Evolutionary conservation across 2,888 invertebrate species (phyloP).

Genomic region (Aspidapion aeneum): DNA sequence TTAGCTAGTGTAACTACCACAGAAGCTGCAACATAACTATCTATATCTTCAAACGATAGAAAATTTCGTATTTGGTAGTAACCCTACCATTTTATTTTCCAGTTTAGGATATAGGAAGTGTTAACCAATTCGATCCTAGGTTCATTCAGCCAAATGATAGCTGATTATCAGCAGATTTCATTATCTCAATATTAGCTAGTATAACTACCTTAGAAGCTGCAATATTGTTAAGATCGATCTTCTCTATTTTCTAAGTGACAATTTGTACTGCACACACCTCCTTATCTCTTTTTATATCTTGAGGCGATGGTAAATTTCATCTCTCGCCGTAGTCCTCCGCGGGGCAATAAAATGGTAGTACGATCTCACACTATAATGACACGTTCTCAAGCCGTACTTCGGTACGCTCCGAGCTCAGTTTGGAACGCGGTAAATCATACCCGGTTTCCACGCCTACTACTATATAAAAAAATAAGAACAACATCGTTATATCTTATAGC

Average conservation of each 20-base stretch:
- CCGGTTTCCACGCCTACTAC: conserved; percentile 45
- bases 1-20: too few relatives aligned
- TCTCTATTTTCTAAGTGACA: neutral
- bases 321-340: too few relatives aligned
- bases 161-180: too few relatives aligned
- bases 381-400: conserved; percentile 41
- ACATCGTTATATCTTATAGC: conserved; percentile 40
- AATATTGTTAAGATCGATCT: neutral
- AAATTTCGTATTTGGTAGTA: too few relatives aligned
- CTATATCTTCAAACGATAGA: too few relatives aligned
- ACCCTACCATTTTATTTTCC: too few relatives aligned
- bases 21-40: too few relatives aligned
- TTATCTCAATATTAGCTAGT: too few relatives aligned
- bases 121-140: too few relatives aligned
- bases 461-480: conserved; percentile 35
- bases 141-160: too few relatives aligned
- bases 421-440: conserved; percentile 44
- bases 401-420: conserved; percentile 38
- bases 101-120: too few relatives aligned
- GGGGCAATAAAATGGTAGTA: conserved; percentile 36
- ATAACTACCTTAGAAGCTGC: too few relatives aligned
- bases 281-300: neutral
- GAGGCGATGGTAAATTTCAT: conserved; percentile 6
- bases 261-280: neutral
- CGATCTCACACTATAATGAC: conserved; percentile 44